Base-by-base conservation (phyloP, 2,888 invertebrate genomes). In the Watsonalla binaria region DNA sequence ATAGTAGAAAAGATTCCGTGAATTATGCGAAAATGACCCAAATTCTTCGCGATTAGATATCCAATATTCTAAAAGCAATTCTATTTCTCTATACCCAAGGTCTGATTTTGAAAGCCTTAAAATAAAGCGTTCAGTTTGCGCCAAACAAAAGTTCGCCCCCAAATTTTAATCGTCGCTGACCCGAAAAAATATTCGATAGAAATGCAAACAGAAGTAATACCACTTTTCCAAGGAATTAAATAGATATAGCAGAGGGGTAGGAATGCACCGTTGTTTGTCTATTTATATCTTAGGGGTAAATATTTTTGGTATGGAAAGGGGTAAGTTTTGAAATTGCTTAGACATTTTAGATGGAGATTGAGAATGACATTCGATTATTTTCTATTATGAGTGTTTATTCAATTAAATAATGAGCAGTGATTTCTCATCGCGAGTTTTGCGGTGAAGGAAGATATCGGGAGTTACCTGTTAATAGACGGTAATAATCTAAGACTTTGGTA, bases 131-230 rank as follows among this genome's bases (percentile, higher is more conserved):
- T 8, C 35, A 13, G 35, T 11, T 34, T 34, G 34, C 13, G 34
- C 34, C 35, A 35, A n/a, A 35, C 47, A 8, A 6, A 5, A 49
- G 15, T 6, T 37, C 13, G 13, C 37, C 37, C 48, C 15, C 49
- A 37, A n/a, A 37, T 37, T 49, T 49, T 39, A 39, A 49, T 49
- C 49, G 46, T 46, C 47, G 45, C 57, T 59, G 61, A 61, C 61
- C 59, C 56, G 52, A 58, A 55, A 55, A 58, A 56, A 52, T 49
- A 54, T 56, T 56, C 55, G 54, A 51, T 57, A 57, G 39, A 55
- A 55, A 57, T 48, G 53, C 50, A 49, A 56, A 51, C 48, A 54
- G 42, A 8, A 56, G 47, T 50, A 39, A 15, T 49, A 45, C 9
- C 46, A 15, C 46, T 39, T 45, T 50, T 52, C 39, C 50, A 42